Percentiles rank a stretch among this genome's conserved stretches.
Conservation (phyloP, 2,113 vertebrate genomes). For the Ptyas mucosa region DNA sequence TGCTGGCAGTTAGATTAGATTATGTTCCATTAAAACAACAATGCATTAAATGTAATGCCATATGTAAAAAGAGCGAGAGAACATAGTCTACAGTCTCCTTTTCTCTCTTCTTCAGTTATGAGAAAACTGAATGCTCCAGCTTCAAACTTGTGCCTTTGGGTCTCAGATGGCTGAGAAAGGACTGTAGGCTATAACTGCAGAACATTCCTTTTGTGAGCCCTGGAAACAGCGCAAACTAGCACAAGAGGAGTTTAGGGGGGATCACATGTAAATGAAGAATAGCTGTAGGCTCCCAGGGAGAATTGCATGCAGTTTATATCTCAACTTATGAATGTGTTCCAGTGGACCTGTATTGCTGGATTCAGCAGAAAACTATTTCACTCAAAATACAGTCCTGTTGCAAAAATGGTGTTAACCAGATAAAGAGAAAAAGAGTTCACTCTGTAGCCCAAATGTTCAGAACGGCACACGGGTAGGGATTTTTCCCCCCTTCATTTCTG, state of each 20-base stretch:
- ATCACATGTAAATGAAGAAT: conserved; percentile 71
- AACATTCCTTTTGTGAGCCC: conserved; percentile 72
- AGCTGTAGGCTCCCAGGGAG: conserved; percentile 67
- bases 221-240: conserved; percentile 69
- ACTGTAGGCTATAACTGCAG: conserved; percentile 67
- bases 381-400: neutral
- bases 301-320: conserved; percentile 69
- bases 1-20: conserved; percentile 61
- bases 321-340: conserved; percentile 64
- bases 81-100: conserved; percentile 53
- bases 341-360: conserved; percentile 9
- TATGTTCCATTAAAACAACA: conserved; percentile 63
- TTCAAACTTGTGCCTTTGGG: conserved; percentile 59
- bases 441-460: neutral
- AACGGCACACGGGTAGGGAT: neutral
- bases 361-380: conserved; percentile 43
- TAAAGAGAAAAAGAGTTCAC: neutral
- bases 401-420: neutral
- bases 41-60: conserved; percentile 62
- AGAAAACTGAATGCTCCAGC: conserved; percentile 66
- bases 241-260: conserved; percentile 67
- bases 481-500: neutral
- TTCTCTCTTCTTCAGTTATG: conserved; percentile 59
- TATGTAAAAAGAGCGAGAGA: conserved; percentile 63
- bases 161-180: conserved; percentile 72